Base-by-base conservation (phyloP, 2,888 invertebrate species). In the Camponotus fellah region DNA sequence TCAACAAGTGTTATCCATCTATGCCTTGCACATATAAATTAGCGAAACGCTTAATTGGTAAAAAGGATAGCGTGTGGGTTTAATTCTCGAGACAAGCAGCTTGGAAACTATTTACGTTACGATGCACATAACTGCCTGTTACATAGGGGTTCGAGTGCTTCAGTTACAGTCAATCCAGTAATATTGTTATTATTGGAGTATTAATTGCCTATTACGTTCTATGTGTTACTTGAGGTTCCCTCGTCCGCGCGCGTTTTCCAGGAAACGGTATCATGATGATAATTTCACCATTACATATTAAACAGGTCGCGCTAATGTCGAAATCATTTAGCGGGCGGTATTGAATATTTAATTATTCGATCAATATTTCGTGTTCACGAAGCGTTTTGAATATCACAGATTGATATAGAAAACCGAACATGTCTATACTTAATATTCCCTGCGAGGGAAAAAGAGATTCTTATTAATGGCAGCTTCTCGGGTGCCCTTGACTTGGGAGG, bases 61-160 rank as follows among this genome's bases (percentile, higher is more conserved):
- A 80, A 53, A 62, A 60, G 46, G 37, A 62, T 80, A 17, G 21
- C 21, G 8, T 53, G n/a, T 62, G 46, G 46, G 26, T 62, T 77
- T 43, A n/a, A 49, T 37, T 72, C 4, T 17, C 26, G 40, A n/a
- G 14, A n/a, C 2, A 69, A 14, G 26, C 34, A n/a, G 56, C 43
- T 71, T 46, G n/a, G 43, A 68, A 21, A 14, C 26, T 34, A 71
- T 71, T 79, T 79, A 46, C 46, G 34, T n/a, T 60, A 46, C 34
- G 12, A 71, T 79, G 34, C 14, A 34, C 40, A 21, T 49, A 37
- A 2, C 12, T 43, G 5, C 40, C 6, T 21, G 21, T 71, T 79
- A 77, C 21, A 34, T 21, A 46, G 21, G 10, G 32, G 37, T 58
- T 43, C 17, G 21, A 58, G 53, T n/a, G 5, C 0, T 69, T 5